Evolutionary conservation across 2,888 invertebrate species (phyloP).

Genomic region (Cheilosia vernalis): DNA sequence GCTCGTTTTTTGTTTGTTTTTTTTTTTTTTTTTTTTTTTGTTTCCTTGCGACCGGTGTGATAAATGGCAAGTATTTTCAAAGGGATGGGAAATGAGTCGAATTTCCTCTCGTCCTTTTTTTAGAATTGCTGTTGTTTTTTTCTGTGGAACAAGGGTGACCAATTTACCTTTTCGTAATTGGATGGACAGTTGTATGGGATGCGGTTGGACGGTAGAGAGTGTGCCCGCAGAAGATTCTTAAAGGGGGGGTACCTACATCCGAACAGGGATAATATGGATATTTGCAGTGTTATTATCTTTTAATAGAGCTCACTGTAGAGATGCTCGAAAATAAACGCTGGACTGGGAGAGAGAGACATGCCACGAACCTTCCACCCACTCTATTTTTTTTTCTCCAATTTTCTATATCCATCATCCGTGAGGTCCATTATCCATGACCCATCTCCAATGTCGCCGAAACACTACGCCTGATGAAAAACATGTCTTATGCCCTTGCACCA

Average conservation of each 20-base stretch:
- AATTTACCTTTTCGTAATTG: slow-evolving; percentile 70
- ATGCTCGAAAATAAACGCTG: slow-evolving; percentile 9
- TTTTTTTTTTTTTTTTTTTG: slow-evolving; percentile 19
- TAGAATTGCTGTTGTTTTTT: background rate
- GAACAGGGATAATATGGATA: slow-evolving; percentile 55
- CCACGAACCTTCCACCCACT: background rate
- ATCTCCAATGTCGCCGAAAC: slow-evolving; percentile 31
- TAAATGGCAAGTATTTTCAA: slow-evolving; percentile 53
- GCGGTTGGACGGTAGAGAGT: background rate
- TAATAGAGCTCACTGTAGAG: slow-evolving; percentile 45
- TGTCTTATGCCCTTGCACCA: slow-evolving; percentile 65
- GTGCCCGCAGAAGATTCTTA: slow-evolving; percentile 5
- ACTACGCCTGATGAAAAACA: slow-evolving; percentile 36
- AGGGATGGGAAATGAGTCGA: slow-evolving; percentile 16
- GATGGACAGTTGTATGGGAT: slow-evolving; percentile 39
- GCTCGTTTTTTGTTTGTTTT: too few relatives aligned
- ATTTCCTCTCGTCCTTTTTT: slow-evolving; percentile 26
- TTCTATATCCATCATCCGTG: slow-evolving; percentile 30
- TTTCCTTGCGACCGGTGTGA: slow-evolving; percentile 60
- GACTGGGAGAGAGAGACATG: background rate
- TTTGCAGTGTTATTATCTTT: slow-evolving; percentile 54
- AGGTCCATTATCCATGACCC: slow-evolving; percentile 19
- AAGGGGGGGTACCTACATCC: background rate
- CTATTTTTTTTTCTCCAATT: slow-evolving; percentile 39
- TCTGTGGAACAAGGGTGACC: slow-evolving; percentile 50